Evolutionary conservation across 1,140 invertebrate species (phyloP).

Genomic region (Watersipora subatra): DNA sequence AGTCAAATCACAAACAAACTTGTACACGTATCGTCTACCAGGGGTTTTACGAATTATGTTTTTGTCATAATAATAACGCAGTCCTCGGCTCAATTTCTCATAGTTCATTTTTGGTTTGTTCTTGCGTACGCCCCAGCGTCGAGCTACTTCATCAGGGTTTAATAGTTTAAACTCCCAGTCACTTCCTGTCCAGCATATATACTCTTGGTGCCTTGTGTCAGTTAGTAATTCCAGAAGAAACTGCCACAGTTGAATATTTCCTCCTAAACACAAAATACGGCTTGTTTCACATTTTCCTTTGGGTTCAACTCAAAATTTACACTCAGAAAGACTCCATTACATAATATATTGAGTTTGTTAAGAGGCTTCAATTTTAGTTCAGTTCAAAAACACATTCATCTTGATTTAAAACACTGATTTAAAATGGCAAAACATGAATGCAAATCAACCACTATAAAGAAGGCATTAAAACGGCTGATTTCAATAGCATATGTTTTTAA

Average conservation of each 20-base stretch:
- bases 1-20: conserved; percentile 93
- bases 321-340: no score
- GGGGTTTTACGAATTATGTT: conserved; percentile 87
- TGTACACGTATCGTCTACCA: conserved; percentile 93
- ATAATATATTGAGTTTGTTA: no score
- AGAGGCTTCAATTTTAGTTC: no score
- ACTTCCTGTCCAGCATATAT: conserved; percentile 95
- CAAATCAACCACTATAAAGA: no score
- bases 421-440: no score
- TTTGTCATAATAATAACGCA: conserved; percentile 96
- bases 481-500: no score
- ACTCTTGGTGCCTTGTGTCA: conserved; percentile 86
- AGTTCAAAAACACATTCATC: no score
- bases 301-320: no score
- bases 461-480: no score
- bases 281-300: no score
- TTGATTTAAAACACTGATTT: no score
- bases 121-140: conserved; percentile 89
- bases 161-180: conserved; percentile 98
- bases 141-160: conserved; percentile 90
- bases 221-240: conserved; percentile 88
- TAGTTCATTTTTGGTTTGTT: conserved; percentile 99
- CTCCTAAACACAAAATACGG: conserved; percentile 30
- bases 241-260: conserved; percentile 75
- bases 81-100: conserved; percentile 83